Base-by-base conservation (phyloP, 2,113 vertebrate species). In the Caranx ignobilis region DNA sequence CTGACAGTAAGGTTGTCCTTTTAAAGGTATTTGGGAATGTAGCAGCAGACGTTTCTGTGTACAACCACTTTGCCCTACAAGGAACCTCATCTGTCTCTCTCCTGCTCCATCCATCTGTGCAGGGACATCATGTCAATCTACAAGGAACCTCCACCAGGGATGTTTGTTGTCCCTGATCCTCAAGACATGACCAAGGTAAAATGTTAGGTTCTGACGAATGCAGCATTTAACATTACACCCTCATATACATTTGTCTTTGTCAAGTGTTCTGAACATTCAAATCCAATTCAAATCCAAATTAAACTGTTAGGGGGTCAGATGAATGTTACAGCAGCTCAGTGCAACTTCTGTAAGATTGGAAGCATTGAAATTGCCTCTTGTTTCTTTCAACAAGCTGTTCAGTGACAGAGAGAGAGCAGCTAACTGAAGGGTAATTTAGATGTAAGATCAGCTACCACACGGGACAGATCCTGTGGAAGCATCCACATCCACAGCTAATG, bases 81-180 rank as follows among this genome's bases (percentile, higher is more conserved):
- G 15, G 2, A 52, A 16, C 11, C 13, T 69, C 6, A 64, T 52
- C 16, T 13, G 12, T 39, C 32, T 66, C 39, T 11, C 9, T 59
- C 43, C 34, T 11, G 32, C 10, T 56, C 18, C 77, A 15, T 82
- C 8, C 73, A 1, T 88, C 26, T 63, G 35, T 85, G 70, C 91
- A 99, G 98, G 93, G 98, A 99, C 77, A 99, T 99, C 88, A 99
- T 99, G 98, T 98, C 98, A 86, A 99, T 99, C 88, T 99, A 99
- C 93, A 99, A 99, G 91, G 98, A 99, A 52, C 98, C 98, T 0
- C 98, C 98, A 5, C 98, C 98, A 0, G 98, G 98, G 60, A 99
- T 99, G 98, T 99, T 99, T 94, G 98, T 99, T 13, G 98, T 99
- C 82, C 98, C 98, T 26, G 98, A 99, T 86, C 97, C 98, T 73